phyloP scores from a whole-genome alignment of 2,888 invertebrate species.

The Diarsia rubi region DNA sequence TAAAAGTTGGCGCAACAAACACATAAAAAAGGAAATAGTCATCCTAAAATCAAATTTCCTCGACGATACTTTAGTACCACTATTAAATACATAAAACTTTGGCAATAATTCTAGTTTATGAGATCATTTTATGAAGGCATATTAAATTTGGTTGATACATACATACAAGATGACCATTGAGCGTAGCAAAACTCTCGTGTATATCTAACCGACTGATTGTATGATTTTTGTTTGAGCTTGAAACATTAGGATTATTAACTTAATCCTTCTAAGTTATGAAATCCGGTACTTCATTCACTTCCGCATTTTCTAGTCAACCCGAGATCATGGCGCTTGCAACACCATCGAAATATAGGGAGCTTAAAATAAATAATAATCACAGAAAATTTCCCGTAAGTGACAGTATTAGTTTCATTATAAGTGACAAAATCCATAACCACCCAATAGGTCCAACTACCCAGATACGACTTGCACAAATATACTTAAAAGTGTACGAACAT shows the following conservation, averaged over 20 bases:
- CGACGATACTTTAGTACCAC: slow-evolving; percentile 25
- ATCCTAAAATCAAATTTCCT: slow-evolving; percentile 34
- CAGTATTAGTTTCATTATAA: too few relatives aligned
- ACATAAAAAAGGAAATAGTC: slow-evolving; percentile 27
- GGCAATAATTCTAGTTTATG: slow-evolving; percentile 40
- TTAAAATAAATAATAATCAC: too few relatives aligned
- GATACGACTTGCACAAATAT: slow-evolving; percentile 6
- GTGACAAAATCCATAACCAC: not conserved
- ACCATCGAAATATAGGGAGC: too few relatives aligned
- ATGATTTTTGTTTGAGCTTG: not conserved
- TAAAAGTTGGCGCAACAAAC: not conserved
- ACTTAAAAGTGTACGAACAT: slow-evolving; percentile 17
- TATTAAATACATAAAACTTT: slow-evolving; percentile 47
- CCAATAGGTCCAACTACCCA: not conserved
- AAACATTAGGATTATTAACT: not conserved
- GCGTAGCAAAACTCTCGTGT: not conserved
- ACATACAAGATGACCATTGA: not conserved
- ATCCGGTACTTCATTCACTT: not conserved
- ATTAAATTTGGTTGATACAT: slow-evolving; percentile 31
- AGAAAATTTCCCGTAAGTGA: too few relatives aligned
- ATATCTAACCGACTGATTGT: not conserved
- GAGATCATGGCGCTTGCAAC: too few relatives aligned
- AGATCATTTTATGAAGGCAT: slow-evolving; percentile 36
- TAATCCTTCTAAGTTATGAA: not conserved
- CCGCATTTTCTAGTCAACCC: too few relatives aligned